Percentiles rank a stretch among this genome's conserved stretches.
Conservation (phyloP, 2,797 vertebrate species). For the Sebastes vulpes region DNA sequence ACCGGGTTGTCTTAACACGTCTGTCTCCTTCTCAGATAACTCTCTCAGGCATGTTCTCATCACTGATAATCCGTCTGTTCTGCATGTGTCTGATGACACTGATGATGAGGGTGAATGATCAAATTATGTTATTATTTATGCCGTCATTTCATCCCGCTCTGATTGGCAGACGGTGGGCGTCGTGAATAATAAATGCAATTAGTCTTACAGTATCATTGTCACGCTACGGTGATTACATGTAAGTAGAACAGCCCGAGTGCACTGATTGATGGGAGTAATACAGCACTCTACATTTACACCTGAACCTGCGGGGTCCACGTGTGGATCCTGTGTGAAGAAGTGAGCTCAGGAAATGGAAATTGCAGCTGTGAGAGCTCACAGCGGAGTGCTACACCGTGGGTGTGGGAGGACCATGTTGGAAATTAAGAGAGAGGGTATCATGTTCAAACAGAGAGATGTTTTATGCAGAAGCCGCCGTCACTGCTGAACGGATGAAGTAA, state of each 20-base stretch:
- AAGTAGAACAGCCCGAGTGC: constrained; percentile 14
- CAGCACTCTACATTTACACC: constrained; percentile 12
- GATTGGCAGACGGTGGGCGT: constrained; percentile 59
- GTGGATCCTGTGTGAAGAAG: constrained; percentile 42
- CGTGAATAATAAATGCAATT: constrained; percentile 54
- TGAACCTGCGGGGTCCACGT: constrained; percentile 27
- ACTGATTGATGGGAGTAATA: constrained; percentile 19
- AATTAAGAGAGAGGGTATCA: constrained; percentile 84
- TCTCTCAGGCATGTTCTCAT: constrained; percentile 20
- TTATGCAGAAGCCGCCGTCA: constrained; percentile 86
- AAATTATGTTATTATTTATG: constrained; percentile 48
- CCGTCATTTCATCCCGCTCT: constrained; percentile 44
- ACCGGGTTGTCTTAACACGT: constrained; percentile 9
- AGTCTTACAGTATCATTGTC: constrained; percentile 33
- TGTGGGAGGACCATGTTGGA: constrained; percentile 69
- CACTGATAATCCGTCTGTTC: constrained; percentile 32
- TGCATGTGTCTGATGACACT: constrained; percentile 30
- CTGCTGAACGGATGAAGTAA: constrained; percentile 83
- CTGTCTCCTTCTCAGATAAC: constrained; percentile 27
- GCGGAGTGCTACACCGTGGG: constrained; percentile 47
- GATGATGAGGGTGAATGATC: constrained; percentile 41
- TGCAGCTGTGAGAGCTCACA: constrained; percentile 32
- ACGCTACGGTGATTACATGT: constrained; percentile 33
- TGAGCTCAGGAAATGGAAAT: constrained; percentile 54
- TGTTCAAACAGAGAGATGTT: constrained; percentile 85